These are phyloP conservation scores for Oryzias curvinotus DNA, from an alignment of 2,113 vertebrate species.

Conservation along the genomic window DNA sequence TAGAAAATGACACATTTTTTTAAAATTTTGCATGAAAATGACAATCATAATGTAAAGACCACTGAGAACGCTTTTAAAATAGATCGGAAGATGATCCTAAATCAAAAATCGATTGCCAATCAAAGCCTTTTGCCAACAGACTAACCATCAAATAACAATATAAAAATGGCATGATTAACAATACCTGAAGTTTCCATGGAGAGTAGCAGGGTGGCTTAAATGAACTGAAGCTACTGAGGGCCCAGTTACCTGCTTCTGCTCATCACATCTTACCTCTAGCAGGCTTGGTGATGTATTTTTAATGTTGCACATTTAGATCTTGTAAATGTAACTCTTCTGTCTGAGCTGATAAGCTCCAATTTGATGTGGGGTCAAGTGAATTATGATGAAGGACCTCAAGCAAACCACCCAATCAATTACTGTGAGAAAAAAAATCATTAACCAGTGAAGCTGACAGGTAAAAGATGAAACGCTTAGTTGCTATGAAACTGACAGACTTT, in stretches of 20 bases:
- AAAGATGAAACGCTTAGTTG: constrained; percentile 38
- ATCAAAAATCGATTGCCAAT: background rate
- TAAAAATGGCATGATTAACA: constrained; percentile 11
- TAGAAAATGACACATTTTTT: too few species aligned
- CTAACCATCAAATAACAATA: constrained; percentile 22
- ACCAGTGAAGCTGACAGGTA: constrained; percentile 53
- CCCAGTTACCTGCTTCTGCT: constrained; percentile 36
- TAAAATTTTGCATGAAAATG: too few species aligned
- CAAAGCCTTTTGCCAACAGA: constrained; percentile 7
- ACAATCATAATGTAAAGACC: too few species aligned
- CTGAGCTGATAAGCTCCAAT: constrained; percentile 63
- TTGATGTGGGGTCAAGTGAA: constrained; percentile 67
- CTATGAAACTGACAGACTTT: constrained; percentile 34
- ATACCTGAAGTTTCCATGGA: constrained; percentile 23
- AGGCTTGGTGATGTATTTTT: constrained; percentile 51
- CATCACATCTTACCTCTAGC: constrained; percentile 44
- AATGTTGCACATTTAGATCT: constrained; percentile 53
- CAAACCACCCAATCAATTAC: constrained; percentile 61
- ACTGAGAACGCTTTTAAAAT: too few species aligned
- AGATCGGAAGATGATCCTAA: too few species aligned
- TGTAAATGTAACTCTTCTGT: constrained; percentile 47
- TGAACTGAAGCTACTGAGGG: constrained; percentile 25
- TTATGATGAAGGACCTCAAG: constrained; percentile 65
- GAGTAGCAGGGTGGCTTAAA: constrained; percentile 3
- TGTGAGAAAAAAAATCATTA: constrained; percentile 62